A percentile compares a stretch with the other conserved stretches of the same genome.
Conservation (phyloP, 2,113 vertebrate species). For the Choloepus hoffmanni region DNA sequence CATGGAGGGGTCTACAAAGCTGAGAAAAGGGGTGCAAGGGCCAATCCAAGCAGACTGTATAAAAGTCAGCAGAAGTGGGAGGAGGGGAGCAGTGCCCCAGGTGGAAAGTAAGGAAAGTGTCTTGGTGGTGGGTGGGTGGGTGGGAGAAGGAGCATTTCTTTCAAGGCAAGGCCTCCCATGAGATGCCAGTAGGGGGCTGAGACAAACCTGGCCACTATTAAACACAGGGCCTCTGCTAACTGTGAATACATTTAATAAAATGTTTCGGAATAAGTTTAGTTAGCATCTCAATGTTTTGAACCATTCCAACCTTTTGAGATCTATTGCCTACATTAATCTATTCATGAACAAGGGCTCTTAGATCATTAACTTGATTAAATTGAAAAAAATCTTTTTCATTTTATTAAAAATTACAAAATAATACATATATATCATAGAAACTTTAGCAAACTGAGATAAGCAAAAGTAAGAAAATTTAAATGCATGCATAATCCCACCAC, state of each 20-base stretch:
- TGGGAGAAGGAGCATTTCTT: background rate
- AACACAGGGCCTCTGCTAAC: background rate
- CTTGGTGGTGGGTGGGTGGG: background rate
- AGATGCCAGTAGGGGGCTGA: no score
- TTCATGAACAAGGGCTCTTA: background rate
- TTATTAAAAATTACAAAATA: background rate
- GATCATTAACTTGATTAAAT: background rate
- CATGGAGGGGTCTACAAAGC: background rate
- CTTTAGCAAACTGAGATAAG: background rate
- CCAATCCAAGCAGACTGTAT: background rate
- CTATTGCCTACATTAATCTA: background rate
- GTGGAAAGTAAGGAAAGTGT: background rate
- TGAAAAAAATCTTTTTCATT: background rate
- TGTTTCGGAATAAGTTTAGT: background rate
- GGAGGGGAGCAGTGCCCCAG: background rate
- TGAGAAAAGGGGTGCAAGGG: background rate
- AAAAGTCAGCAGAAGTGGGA: background rate
- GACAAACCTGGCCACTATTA: background rate
- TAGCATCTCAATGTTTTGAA: background rate
- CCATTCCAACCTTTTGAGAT: background rate
- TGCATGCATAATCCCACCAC: background rate
- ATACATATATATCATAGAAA: background rate
- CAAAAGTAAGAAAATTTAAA: constrained; percentile 21
- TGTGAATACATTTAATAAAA: background rate
- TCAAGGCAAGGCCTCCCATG: background rate